Evolutionary conservation across 2,113 vertebrate species (phyloP).

Genomic region (Amphiprion ocellaris): DNA sequence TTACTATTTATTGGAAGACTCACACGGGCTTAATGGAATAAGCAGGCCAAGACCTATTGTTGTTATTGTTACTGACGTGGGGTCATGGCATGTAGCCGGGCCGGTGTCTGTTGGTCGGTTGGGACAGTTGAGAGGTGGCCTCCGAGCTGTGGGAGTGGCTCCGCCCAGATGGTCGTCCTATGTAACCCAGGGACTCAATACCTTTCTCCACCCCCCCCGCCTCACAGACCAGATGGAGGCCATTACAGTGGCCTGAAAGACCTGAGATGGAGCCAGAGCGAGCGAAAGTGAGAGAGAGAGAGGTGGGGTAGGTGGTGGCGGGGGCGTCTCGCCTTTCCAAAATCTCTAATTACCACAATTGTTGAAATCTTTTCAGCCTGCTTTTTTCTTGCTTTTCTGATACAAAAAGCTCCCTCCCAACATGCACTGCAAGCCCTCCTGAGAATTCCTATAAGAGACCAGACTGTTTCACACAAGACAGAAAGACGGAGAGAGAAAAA

Average conservation of each 20-base stretch:
- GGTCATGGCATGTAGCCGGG: slow-evolving; percentile 6
- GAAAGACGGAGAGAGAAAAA: slow-evolving; percentile 52
- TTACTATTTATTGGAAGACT: slow-evolving; percentile 26
- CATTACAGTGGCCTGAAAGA: slow-evolving; percentile 74
- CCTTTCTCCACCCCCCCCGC: slow-evolving; percentile 39
- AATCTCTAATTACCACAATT: slow-evolving; percentile 84
- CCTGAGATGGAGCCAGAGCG: slow-evolving; percentile 59
- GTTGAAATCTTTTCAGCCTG: slow-evolving; percentile 77
- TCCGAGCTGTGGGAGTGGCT: slow-evolving; percentile 65
- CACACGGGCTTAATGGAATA: slow-evolving; percentile 20
- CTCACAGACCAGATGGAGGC: slow-evolving; percentile 77
- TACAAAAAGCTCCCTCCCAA: slow-evolving; percentile 75
- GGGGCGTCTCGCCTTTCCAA: slow-evolving; percentile 68
- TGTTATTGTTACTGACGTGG: slow-evolving; percentile 36
- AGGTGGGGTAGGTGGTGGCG: slow-evolving; percentile 4
- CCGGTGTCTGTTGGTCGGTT: slow-evolving; percentile 32
- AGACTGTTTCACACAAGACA: slow-evolving; percentile 70
- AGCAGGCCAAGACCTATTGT: slow-evolving; percentile 29
- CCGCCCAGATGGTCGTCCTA: slow-evolving; percentile 79
- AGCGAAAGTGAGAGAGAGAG: slow-evolving; percentile 31
- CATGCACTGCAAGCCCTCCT: slow-evolving; percentile 82
- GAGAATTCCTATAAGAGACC: slow-evolving; percentile 75
- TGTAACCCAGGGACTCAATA: slow-evolving; percentile 75
- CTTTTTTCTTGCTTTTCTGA: slow-evolving; percentile 64
- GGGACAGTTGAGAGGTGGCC: slow-evolving; percentile 65